Evolutionary conservation across 1,140 invertebrate species (phyloP), one percentile per base, ranked within the genome.

Genomic region (Acyrthosiphon pisum): DNA sequence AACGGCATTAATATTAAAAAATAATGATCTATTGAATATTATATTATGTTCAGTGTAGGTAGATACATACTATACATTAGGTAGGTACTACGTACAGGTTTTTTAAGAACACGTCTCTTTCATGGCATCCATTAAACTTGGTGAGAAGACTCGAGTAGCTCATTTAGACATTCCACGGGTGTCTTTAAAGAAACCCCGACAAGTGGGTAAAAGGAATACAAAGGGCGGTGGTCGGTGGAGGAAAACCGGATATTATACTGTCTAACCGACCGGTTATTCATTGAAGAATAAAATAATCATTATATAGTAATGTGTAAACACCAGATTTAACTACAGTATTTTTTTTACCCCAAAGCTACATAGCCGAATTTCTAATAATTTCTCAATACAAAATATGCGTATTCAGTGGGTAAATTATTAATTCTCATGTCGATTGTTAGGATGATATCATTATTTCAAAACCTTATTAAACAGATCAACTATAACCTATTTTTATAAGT

Each of bases 241-340:
- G n/a, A 87, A 87, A 87, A 87, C 86, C 46, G 86, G 86, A 46
- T 87, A 87, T 50, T 87, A 35, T 87, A 87, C 11, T n/a, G n/a
- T n/a, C n/a, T 46, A 48, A 44, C 41, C 83, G 83, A 86, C 83
- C 41, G 83, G 83, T 86, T 86, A 86, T 86, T 44, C 41, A 87
- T 87, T 87, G 86, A 48, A n/a, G 46, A 87, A 87, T 87, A 48
- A 48, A 87, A 48, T 87, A 87, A 87, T 87, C 84, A 46, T 87
- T 48, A 86, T 60, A 76, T 48, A n/a, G 48, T 87, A 87, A 86
- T 86, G 37, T 86, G 83, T 86, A 86, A 86, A 86, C 83, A 86
- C 44, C 37, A 86, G 83, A 86, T 86, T 86, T 86, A 44, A 86
- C 37, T 41, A 86, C 3, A 86, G 41, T 86, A n/a, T 50, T 18